A percentile compares a stretch with the other conserved stretches of the same genome.
These are phyloP conservation scores for Tenthredo amoena DNA, from an alignment of 2,888 invertebrate species.

Conservation along the genomic window DNA sequence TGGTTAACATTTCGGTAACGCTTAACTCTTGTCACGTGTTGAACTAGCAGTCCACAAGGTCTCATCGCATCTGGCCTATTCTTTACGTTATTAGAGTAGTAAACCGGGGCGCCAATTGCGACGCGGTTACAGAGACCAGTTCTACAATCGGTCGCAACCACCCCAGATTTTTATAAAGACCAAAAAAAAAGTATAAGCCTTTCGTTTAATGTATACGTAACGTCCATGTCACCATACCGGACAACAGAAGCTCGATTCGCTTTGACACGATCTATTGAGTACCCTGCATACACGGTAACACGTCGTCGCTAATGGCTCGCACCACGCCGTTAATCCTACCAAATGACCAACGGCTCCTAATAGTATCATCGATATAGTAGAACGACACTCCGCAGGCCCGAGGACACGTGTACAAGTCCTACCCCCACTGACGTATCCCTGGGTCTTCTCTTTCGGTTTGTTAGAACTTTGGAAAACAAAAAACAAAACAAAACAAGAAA, in stretches of 20 bases:
- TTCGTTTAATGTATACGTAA: not conserved
- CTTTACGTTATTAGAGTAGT: not conserved
- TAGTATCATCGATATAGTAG: conserved; percentile 41
- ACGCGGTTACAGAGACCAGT: not conserved
- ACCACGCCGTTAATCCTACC: conserved; percentile 63
- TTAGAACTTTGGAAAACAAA: not conserved
- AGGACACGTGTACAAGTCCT: conserved; percentile 40
- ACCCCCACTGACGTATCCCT: not conserved
- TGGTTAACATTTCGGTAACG: conserved; percentile 46
- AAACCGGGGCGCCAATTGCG: not conserved
- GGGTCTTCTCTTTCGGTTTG: not conserved
- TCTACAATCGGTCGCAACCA: conserved; percentile 26
- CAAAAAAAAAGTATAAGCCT: not conserved
- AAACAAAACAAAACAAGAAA: not conserved
- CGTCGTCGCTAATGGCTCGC: conserved; percentile 65
- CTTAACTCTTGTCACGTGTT: conserved; percentile 35
- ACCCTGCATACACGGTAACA: conserved; percentile 66
- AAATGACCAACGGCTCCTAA: conserved; percentile 48
- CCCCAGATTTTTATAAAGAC: conserved; percentile 19
- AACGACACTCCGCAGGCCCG: conserved; percentile 24
- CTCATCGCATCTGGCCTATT: conserved; percentile 45
- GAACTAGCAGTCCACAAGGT: conserved; percentile 19
- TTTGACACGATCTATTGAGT: conserved; percentile 67
- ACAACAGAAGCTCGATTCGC: conserved; percentile 41
- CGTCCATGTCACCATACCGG: conserved; percentile 28